Evolutionary conservation across 2,113 vertebrate species (phyloP).

Genomic region (Caranx melampygus): DNA sequence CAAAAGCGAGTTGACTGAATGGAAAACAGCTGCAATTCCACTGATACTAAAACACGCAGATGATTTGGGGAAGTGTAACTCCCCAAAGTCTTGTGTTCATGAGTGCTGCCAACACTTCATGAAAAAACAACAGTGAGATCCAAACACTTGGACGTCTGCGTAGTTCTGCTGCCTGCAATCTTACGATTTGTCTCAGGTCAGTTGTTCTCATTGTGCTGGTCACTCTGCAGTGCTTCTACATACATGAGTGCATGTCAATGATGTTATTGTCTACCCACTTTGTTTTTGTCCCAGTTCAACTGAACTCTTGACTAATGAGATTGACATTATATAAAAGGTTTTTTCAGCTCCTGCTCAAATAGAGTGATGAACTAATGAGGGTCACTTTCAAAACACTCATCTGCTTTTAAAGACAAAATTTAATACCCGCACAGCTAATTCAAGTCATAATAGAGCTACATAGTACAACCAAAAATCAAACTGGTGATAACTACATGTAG

Average conservation of each 20-base stretch:
- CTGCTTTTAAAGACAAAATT: too few species aligned
- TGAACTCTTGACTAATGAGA: conserved; percentile 24
- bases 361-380: too few species aligned
- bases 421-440: too few species aligned
- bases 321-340: too few species aligned
- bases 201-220: conserved; percentile 23
- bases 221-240: background rate
- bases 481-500: too few species aligned
- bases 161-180: conserved; percentile 27
- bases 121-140: conserved; percentile 13
- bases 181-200: conserved; percentile 39
- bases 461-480: too few species aligned
- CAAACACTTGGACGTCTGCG: background rate
- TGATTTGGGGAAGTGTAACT: conserved; percentile 39
- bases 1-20: conserved; percentile 34
- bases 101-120: conserved; percentile 18
- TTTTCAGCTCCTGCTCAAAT: too few species aligned
- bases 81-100: conserved; percentile 10
- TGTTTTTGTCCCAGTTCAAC: conserved; percentile 16
- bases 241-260: background rate
- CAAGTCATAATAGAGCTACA: too few species aligned
- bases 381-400: too few species aligned
- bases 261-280: background rate
- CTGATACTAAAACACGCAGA: conserved; percentile 27
- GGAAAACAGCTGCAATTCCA: conserved; percentile 45